These are phyloP conservation scores for Diplodus sargus DNA, from an alignment of 2,797 vertebrate genomes.

Conservation along the genomic window DNA sequence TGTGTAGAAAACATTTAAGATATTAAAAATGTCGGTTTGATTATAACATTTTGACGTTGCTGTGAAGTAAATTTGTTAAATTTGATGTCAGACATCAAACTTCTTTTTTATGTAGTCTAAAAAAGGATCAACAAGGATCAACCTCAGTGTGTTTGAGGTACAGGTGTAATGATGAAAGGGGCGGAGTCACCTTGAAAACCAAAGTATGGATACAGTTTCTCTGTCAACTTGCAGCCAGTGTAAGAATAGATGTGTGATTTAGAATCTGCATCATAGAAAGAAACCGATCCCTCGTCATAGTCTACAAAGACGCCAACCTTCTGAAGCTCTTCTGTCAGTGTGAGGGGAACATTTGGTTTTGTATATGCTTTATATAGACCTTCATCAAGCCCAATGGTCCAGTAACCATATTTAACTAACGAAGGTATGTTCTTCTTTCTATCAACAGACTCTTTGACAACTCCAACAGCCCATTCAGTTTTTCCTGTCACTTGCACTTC, in stretches of 20 bases:
- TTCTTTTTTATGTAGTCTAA: neutral
- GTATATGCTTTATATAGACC: accelerated
- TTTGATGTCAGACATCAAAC: no score
- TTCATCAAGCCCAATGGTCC: neutral
- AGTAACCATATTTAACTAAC: neutral
- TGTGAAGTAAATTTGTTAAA: no score
- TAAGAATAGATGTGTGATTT: slow-evolving; percentile 34
- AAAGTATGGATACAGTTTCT: slow-evolving; percentile 52
- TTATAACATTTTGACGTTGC: no score
- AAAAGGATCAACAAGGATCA: no score
- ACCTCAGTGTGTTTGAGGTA: slow-evolving; percentile 13
- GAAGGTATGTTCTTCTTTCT: accelerated
- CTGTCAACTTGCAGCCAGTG: neutral
- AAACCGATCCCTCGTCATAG: slow-evolving; percentile 11
- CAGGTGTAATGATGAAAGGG: slow-evolving; percentile 46
- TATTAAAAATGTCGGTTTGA: no score
- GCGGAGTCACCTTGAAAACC: accelerated
- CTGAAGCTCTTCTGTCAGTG: neutral
- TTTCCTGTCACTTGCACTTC: slow-evolving; percentile 52
- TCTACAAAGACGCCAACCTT: slow-evolving; percentile 49
- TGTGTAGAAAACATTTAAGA: no score
- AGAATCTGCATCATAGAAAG: slow-evolving; percentile 44
- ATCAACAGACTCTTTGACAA: slow-evolving; percentile 34
- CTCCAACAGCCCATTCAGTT: neutral
- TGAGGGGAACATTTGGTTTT: accelerated